Conservation (phyloP, 2,113 vertebrate genomes). For the Aptenodytes patagonicus region DNA sequence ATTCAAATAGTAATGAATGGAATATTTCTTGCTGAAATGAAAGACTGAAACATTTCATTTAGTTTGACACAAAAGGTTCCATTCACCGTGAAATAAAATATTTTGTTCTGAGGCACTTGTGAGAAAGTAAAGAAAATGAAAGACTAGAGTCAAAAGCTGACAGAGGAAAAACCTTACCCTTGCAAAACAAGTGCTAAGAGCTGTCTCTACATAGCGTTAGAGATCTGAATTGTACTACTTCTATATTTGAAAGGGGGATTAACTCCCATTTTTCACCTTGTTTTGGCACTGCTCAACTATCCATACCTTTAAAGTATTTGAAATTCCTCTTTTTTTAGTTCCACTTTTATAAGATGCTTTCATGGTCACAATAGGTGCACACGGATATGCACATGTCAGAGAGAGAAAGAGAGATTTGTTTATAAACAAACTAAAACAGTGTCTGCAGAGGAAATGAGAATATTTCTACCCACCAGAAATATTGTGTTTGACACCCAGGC, state of each 20-base stretch:
- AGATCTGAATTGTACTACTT: background rate
- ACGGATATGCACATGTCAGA: background rate
- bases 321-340: background rate
- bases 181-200: background rate
- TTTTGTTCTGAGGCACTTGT: slow-evolving; percentile 12
- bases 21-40: slow-evolving; percentile 40
- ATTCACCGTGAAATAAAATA: slow-evolving; percentile 46
- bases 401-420: background rate
- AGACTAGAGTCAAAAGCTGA: background rate
- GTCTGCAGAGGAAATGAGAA: background rate
- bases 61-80: slow-evolving; percentile 28
- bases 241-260: background rate
- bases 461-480: background rate
- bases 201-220: background rate
- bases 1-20: slow-evolving; percentile 15
- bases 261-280: background rate
- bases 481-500: background rate
- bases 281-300: background rate
- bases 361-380: background rate
- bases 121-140: slow-evolving; percentile 31
- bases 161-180: background rate
- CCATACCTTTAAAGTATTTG: background rate
- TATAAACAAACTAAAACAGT: background rate
- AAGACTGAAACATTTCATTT: slow-evolving; percentile 41
- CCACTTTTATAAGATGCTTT: background rate